A percentile compares a stretch with the other conserved stretches of the same genome.
Conservation (phyloP, 2,113 vertebrate genomes). For the Pterocles gutturalis region DNA sequence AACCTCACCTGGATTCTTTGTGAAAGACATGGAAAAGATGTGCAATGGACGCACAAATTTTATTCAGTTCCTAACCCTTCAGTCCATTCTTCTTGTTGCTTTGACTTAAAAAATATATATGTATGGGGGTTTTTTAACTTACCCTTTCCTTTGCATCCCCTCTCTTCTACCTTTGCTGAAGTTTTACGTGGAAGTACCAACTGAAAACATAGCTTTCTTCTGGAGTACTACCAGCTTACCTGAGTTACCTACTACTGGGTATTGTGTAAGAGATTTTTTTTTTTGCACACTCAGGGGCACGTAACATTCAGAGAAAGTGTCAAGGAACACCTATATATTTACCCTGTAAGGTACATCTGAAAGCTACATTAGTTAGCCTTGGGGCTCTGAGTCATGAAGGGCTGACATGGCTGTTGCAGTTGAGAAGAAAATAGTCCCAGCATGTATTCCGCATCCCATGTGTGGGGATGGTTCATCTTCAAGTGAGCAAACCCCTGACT, state of each 20-base stretch:
- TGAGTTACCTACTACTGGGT: constrained; percentile 32
- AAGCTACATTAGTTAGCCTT: neutral
- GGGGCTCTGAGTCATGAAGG: neutral
- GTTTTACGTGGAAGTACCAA: constrained; percentile 21
- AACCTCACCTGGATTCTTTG: neutral
- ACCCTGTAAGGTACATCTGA: neutral
- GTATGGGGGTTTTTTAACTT: neutral
- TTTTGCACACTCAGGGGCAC: neutral
- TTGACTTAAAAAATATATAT: neutral
- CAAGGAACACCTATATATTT: neutral
- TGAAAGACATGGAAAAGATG: neutral
- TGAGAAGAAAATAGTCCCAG: neutral
- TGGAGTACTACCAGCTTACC: neutral
- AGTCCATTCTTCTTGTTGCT: neutral
- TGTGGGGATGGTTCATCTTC: neutral
- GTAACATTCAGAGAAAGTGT: neutral
- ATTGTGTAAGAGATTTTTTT: constrained; percentile 3
- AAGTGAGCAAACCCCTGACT: neutral
- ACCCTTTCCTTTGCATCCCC: neutral
- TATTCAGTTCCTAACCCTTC: neutral
- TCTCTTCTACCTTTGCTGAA: neutral
- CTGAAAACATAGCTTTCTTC: neutral
- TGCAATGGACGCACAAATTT: neutral
- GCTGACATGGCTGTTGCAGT: neutral
- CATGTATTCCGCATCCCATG: neutral